Base-by-base conservation (phyloP, 1,140 invertebrate species). In the Ephestia elutella region DNA sequence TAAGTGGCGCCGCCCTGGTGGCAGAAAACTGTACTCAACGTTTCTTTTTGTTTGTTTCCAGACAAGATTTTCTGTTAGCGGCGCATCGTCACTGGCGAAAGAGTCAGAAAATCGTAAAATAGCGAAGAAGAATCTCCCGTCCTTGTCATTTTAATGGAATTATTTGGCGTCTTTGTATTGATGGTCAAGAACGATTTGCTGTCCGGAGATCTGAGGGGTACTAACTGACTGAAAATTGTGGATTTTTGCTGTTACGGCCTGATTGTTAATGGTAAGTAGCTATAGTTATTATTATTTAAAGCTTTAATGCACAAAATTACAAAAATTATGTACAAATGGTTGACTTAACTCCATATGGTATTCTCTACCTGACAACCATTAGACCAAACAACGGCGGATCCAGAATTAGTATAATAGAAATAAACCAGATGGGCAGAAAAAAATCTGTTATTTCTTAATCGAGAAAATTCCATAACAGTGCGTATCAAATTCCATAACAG, bases 71-170 rank as follows among this genome's bases (percentile, higher is more conserved):
- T 61, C 17, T 20, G 11, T 15, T n/a, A 17, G 30, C 9, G 63
- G 57, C 44, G 49, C 32, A 2, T 25, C 30, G 48, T 59, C 48
- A 19, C n/a, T 28, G 13, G 28, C 30, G 57, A 51, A 44, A 44
- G 4, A 56, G 65, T 73, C 13, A 63, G 63, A 68, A 63, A 54
- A 51, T 18, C 49, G 30, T 10, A 9, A 8, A 1, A 10, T 9
- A 11, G 8, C 30, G 30, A 10, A 18, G 11, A n/a, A 7, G 21
- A 15, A 15, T 44, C 38, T 44, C 15, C 56, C 25, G 10, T 44
- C 51, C 59, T 50, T 56, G 3, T 44, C 38, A 15, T 76, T 32
- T 49, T 74, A 66, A 80, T 80, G 75, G 75, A 75, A 75, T 67
- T 58, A 49, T 59, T 54, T 63, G 50, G 15, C 15, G 15, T 13